Evolutionary conservation across 2,888 invertebrate species (phyloP).

Genomic region (Eremobia ochroleuca): DNA sequence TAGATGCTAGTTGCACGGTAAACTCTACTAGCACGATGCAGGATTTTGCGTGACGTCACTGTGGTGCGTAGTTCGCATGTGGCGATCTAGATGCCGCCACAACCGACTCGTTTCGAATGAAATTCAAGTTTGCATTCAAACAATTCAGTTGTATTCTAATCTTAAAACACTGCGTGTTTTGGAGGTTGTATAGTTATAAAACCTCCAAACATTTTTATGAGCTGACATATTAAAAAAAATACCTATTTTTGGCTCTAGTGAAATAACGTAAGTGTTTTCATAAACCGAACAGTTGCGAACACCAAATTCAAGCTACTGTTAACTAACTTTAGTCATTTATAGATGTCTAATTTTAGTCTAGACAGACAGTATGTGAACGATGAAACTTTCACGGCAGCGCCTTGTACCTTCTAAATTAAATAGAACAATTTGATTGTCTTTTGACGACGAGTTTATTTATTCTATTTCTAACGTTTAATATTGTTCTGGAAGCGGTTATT

Average conservation of each 20-base stretch:
- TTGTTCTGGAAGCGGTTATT: slow-evolving; percentile 35
- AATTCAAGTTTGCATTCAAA: neutral
- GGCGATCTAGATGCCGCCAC: neutral
- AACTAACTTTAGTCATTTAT: slow-evolving; percentile 20
- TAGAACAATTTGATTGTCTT: slow-evolving; percentile 33
- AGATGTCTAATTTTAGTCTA: slow-evolving; percentile 34
- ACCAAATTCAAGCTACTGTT: slow-evolving; percentile 8
- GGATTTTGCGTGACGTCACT: no score
- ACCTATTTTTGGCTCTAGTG: no score
- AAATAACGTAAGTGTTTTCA: no score
- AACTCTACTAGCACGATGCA: no score
- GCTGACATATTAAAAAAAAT: neutral
- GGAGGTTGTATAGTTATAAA: neutral
- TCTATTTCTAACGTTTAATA: slow-evolving; percentile 29
- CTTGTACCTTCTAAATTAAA: slow-evolving; percentile 23
- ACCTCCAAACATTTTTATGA: neutral
- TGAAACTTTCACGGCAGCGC: slow-evolving; percentile 12
- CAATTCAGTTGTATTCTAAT: neutral
- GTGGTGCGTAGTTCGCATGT: no score
- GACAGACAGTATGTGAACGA: slow-evolving; percentile 28
- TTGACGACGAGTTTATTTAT: slow-evolving; percentile 41
- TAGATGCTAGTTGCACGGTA: neutral
- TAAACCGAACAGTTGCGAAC: neutral
- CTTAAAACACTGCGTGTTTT: neutral
- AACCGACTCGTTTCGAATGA: neutral